phyloP scores from a whole-genome alignment of 2,888 invertebrate species.

The Uloborus plumipes region DNA sequence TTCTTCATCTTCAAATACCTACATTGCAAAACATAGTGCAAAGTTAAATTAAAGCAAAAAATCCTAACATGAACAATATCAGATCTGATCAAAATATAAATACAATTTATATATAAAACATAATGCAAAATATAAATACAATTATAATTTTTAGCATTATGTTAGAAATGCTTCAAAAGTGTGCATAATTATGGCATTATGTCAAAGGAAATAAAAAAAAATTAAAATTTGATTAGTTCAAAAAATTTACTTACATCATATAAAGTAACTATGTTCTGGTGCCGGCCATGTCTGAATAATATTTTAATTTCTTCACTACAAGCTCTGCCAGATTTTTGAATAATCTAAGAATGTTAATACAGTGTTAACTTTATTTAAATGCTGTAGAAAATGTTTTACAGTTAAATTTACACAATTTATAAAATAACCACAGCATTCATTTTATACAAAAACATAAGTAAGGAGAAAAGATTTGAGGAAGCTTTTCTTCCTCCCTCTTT shows the following conservation, averaged over 20 bases:
- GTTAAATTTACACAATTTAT: not conserved
- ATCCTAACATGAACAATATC: too few species aligned
- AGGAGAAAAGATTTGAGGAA: not conserved
- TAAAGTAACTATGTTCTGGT: slow-evolving; percentile 92
- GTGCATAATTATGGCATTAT: too few species aligned
- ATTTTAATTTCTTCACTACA: slow-evolving; percentile 98
- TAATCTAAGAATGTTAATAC: slow-evolving; percentile 77
- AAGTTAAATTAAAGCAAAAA: too few species aligned
- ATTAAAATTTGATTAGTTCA: too few species aligned
- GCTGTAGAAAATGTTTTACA: not conserved
- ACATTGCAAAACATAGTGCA: slow-evolving; percentile 5
- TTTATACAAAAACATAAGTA: not conserved
- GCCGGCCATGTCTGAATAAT: slow-evolving; percentile 91
- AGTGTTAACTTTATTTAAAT: not conserved
- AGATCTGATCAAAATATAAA: too few species aligned
- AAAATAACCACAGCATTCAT: not conserved
- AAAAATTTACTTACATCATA: slow-evolving; percentile 79
- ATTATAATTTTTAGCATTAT: too few species aligned
- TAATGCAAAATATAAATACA: too few species aligned
- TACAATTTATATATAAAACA: too few species aligned
- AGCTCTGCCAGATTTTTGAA: slow-evolving; percentile 91
- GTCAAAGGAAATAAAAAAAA: too few species aligned
- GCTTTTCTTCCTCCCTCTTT: too few species aligned
- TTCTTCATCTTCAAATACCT: slow-evolving; percentile 82
- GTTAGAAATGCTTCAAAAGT: too few species aligned